A percentile compares a stretch with the other conserved stretches of the same genome.
Evolutionary conservation across 35 echinoderm and acorn worm species (phyloP).

Genomic region (Heliocidaris tuberculata): DNA sequence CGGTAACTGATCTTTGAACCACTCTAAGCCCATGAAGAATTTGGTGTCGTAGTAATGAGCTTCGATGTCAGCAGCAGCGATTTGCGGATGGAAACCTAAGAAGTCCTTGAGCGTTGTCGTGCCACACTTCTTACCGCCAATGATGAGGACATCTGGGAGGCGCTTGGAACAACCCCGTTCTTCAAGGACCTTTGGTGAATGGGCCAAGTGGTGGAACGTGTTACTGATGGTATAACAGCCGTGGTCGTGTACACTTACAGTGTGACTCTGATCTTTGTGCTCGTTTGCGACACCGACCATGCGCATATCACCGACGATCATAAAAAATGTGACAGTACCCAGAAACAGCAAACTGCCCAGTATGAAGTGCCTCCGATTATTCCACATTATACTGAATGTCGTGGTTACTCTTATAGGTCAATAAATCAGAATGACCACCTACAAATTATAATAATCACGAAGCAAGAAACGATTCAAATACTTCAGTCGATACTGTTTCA

Average conservation of each 20-base stretch:
- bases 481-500: too few relatives aligned
- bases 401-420: neutral
- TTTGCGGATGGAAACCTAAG: conserved; percentile 72
- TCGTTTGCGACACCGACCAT: neutral
- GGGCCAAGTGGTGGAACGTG: neutral
- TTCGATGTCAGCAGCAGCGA: conserved; percentile 64
- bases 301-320: conserved; percentile 9
- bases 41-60: conserved; percentile 19
- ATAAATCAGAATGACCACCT: neutral
- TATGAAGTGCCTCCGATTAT: conserved; percentile 23
- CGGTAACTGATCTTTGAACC: conserved; percentile 51
- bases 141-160: conserved; percentile 78
- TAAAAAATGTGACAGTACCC: conserved; percentile 20
- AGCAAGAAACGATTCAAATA: too few relatives aligned
- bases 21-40: neutral
- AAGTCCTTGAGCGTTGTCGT: conserved; percentile 80
- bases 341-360: neutral
- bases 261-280: neutral
- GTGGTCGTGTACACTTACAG: conserved; percentile 22
- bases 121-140: conserved; percentile 87
- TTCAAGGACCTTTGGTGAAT: neutral
- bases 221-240: conserved; percentile 21
- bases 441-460: neutral
- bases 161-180: conserved; percentile 63
- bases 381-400: conserved; percentile 14